Conservation (phyloP, 1,140 invertebrate genomes). For the Pseudobourletiella spinata region DNA sequence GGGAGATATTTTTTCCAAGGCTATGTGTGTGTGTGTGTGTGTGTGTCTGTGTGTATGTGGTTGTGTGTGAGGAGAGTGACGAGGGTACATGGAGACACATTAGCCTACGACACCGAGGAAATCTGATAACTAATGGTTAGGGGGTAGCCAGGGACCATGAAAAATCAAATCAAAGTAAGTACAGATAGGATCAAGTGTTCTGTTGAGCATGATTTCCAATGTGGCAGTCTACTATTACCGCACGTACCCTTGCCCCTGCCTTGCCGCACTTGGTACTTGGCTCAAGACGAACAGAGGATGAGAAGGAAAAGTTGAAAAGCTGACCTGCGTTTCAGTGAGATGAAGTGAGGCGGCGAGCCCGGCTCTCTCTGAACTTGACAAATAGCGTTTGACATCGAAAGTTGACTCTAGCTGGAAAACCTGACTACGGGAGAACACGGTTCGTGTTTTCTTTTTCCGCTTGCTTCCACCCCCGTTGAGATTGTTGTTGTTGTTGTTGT, state of each 20-base stretch:
- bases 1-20: no score
- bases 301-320: not conserved
- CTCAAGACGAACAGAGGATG: not conserved
- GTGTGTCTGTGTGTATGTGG: no score
- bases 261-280: not conserved
- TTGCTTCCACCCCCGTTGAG: conserved; percentile 43
- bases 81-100: not conserved
- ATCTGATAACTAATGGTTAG: not conserved
- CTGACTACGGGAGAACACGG: conserved; percentile 83
- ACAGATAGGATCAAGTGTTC: no score
- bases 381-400: conserved; percentile 94
- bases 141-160: not conserved
- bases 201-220: no score
- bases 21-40: no score
- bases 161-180: not conserved
- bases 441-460: conserved; percentile 96
- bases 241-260: no score
- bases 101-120: not conserved
- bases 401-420: conserved; percentile 94
- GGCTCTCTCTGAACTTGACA: conserved; percentile 90
- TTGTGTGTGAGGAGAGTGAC: no score
- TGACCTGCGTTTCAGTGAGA: conserved; percentile 75
- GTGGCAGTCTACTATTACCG: no score
- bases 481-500: conserved; percentile 6
- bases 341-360: conserved; percentile 86